Conservation (phyloP, 2,888 invertebrate species). For the Alviniconcha strummeri region DNA sequence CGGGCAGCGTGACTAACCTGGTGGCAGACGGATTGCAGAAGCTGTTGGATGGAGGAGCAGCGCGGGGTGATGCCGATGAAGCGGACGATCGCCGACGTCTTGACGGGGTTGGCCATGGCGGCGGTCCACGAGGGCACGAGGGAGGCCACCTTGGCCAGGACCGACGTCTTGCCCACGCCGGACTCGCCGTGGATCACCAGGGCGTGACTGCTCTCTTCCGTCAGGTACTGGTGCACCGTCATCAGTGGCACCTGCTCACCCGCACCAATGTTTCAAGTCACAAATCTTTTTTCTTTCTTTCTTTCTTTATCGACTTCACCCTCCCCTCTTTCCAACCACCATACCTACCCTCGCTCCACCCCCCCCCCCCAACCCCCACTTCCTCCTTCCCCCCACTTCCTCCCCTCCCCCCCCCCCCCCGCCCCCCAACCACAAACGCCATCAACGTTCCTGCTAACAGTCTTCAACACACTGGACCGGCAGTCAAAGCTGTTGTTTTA, state of each 20-base stretch:
- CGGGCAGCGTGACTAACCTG: conserved; percentile 43
- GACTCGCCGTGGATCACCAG: conserved; percentile 62
- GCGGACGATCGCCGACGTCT: conserved; percentile 36
- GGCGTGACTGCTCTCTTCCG: conserved; percentile 47
- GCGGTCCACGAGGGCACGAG: conserved; percentile 49
- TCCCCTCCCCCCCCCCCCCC: too few species aligned
- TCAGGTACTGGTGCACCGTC: conserved; percentile 49
- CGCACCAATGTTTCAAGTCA: too few species aligned
- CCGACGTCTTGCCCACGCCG: conserved; percentile 67
- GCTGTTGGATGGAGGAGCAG: conserved; percentile 56
- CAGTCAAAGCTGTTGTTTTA: too few species aligned
- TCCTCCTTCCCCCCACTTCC: too few species aligned
- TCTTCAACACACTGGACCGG: too few species aligned
- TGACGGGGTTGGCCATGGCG: conserved; percentile 43
- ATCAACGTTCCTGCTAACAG: too few species aligned
- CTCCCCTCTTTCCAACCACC: too few species aligned
- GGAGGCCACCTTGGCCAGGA: conserved; percentile 61
- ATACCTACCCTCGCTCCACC: too few species aligned
- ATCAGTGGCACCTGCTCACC: conserved; percentile 39
- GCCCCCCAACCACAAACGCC: too few species aligned
- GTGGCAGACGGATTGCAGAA: conserved; percentile 57
- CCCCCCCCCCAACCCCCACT: too few species aligned
- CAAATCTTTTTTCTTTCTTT: too few species aligned
- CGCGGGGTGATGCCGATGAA: conserved; percentile 66
- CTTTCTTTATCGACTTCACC: too few species aligned